phyloP scores from a whole-genome alignment of 2,113 vertebrate species.

The Ia io region DNA sequence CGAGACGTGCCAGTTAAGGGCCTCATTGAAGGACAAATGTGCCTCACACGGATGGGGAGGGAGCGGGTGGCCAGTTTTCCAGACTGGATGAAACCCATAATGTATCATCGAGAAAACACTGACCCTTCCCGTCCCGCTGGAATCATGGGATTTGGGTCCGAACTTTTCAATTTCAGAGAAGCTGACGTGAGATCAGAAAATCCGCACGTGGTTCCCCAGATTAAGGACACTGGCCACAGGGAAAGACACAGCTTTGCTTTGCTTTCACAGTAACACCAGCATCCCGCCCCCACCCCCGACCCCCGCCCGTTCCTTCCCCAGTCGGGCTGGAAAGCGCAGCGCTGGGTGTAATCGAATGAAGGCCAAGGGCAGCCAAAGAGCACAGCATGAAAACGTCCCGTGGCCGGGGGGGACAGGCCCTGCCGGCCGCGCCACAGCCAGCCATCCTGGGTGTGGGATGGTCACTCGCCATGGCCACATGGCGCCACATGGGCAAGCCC shows the following conservation, averaged over 20 bases:
- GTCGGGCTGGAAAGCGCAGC: fast-evolving
- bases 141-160: neutral
- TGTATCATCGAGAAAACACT: neutral
- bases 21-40: neutral
- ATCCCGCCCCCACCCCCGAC: no score
- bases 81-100: neutral
- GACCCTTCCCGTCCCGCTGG: neutral
- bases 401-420: neutral
- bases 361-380: neutral
- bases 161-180: neutral
- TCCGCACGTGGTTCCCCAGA: neutral
- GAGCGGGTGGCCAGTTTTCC: neutral
- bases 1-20: neutral
- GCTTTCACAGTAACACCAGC: neutral
- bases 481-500: fast-evolving
- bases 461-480: neutral
- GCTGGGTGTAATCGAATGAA: neutral
- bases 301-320: no score
- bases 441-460: fast-evolving
- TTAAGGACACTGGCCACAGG: neutral
- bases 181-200: neutral
- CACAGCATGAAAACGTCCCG: neutral
- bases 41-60: neutral
- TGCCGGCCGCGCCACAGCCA: fast-evolving
- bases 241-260: neutral